Base-by-base conservation (phyloP, 2,888 invertebrate species). In the Empis livida region DNA sequence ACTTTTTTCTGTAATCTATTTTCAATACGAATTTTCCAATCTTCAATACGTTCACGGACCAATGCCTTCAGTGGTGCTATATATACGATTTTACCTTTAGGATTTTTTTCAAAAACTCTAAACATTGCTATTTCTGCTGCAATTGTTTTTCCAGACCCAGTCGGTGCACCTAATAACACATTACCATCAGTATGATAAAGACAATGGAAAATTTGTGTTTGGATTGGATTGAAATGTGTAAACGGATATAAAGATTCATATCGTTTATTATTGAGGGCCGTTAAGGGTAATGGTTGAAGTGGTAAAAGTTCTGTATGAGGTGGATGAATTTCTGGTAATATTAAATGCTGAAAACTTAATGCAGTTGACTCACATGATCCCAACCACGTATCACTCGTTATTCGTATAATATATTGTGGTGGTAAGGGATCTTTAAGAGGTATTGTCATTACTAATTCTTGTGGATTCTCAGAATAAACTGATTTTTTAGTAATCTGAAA, bases 71-170 rank as follows among this genome's bases (percentile, higher is more conserved):
- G 65, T 0, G 99, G 99, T 0, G 99, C 99, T 55, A 99, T 96
- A 64, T 99, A 99, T 0, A 99, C 95, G 16, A 93, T 85, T 73
- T 91, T 92, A 53, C 81, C 76, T 3, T 78, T 75, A 0, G 92
- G 90, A 60, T 84, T 78, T 50, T 80, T 76, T 52, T 82, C 82
- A 59, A 96, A 92, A 0, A 93, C 83, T 45, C 94, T 75, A 60
- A 96, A 91, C 73, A 99, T 94, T 39, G 97, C 97, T 23, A 99
- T 79, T 69, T 99, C 99, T 0, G 99, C 97, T 1, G 90, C 94
- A 42, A 97, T 90, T 0, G 99, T 99, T 75, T 99, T 99, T 35
- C 99, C 99, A 0, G 95, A 95, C 1, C 93, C 93, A 0, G 68
- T 68, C 6, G 68, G 68, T 0, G 97, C 97, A 0, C 95, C 95